A percentile compares a stretch with the other conserved stretches of the same genome.
These are phyloP conservation scores for Leptinotarsa undecemlineata DNA, from an alignment of 1,140 invertebrate genomes.

Conservation along the genomic window DNA sequence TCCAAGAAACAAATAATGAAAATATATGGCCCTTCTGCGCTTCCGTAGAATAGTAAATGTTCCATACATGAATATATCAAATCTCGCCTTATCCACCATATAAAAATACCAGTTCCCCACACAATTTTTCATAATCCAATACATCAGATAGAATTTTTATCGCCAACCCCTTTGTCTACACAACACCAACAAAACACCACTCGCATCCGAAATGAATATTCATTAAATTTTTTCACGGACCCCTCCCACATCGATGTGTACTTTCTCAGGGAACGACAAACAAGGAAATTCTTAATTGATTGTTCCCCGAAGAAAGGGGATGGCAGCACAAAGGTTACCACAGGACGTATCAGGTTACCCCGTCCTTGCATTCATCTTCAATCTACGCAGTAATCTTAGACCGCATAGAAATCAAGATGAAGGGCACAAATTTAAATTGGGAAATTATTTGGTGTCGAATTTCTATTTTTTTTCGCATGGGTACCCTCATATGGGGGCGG, in stretches of 20 bases:
- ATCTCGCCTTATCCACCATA: no score
- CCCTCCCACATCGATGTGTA: slow-evolving; percentile 15
- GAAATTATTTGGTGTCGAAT: slow-evolving; percentile 36
- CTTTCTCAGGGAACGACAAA: slow-evolving; percentile 12
- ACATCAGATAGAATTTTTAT: neutral
- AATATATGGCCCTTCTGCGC: no score
- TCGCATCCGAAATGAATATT: slow-evolving; percentile 3
- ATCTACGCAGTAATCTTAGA: slow-evolving; percentile 33
- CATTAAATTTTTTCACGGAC: neutral
- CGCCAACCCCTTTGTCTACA: neutral
- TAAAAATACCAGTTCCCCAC: neutral
- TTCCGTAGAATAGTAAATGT: no score
- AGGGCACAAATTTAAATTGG: slow-evolving; percentile 36
- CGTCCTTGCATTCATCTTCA: slow-evolving; percentile 9
- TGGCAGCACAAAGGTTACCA: slow-evolving; percentile 25
- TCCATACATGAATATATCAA: no score
- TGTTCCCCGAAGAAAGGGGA: slow-evolving; percentile 20
- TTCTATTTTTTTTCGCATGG: slow-evolving; percentile 29
- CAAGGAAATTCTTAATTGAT: slow-evolving; percentile 9
- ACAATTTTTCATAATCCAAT: neutral
- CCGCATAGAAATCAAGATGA: slow-evolving; percentile 24
- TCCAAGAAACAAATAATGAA: no score
- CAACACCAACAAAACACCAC: slow-evolving; percentile 1
- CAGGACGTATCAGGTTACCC: slow-evolving; percentile 31
- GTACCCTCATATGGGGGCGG: slow-evolving; percentile 33